Base-by-base conservation (phyloP, 2,113 vertebrate species). In the Pedionomus torquatus region DNA sequence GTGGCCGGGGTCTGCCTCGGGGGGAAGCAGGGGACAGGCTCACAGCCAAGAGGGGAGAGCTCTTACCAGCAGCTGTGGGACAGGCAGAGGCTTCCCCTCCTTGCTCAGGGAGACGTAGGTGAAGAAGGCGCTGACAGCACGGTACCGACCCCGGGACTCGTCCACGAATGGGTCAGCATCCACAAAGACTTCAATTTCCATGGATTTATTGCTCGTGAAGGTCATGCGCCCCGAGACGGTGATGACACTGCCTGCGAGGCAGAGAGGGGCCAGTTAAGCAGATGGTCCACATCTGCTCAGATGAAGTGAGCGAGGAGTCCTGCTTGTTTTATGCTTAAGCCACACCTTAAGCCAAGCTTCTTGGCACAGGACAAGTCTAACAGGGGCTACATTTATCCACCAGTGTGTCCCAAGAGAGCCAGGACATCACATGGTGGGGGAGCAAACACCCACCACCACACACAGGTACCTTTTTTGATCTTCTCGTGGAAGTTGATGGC, bases 141-240 rank as follows among this genome's bases (percentile, higher is more conserved):
- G 98, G 95, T 99, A 99, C 78, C 98, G 98, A 63, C 97, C 98
- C 86, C 98, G 97, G 2, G 97, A 90, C 26, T 96, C 93, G 5
- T 98, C 98, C 87, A 99, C 92, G 49, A 99, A 96, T 0, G 98
- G 98, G 94, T 99, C 98, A 0, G 98, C 99, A 2, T 99, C 99
- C 72, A 99, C 99, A 92, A 99, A 97, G 80, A 99, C 99, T 93
- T 99, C 99, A 1, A 99, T 99, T 91, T 99, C 99, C 99, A 99
- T 99, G 39, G 99, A 99, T 79, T 98, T 99, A 94, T 98, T 99
- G 97, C 99, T 99, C 2, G 98, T 98, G 97, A 99, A 99, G 31
- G 99, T 99, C 98, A 99, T 99, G 74, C 99, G 98, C 18, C 99
- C 99, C 0, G 98, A 99, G 83, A 99, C 98, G 6, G 99, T 99